These are phyloP conservation scores for Nycticryphes semicollaris DNA, from an alignment of 2,113 vertebrate species.

Conservation along the genomic window DNA sequence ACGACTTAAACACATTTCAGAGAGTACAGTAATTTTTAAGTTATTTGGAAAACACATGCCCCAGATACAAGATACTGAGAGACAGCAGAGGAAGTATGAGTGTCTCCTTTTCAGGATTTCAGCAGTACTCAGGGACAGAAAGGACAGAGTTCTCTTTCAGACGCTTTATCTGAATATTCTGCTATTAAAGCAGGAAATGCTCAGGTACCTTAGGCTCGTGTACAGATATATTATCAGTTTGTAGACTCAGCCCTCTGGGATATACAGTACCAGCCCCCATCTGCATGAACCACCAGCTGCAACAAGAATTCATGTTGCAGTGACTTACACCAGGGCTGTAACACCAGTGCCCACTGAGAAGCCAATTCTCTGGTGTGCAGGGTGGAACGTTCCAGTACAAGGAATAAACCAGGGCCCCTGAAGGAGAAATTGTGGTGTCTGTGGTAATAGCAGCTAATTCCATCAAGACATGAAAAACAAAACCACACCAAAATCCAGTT, in stretches of 20 bases:
- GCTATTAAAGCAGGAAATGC: neutral
- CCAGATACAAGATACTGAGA: neutral
- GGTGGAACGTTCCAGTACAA: neutral
- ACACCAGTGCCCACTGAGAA: neutral
- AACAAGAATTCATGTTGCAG: neutral
- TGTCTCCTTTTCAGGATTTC: neutral
- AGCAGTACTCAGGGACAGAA: neutral
- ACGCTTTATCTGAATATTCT: neutral
- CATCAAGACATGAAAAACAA: neutral
- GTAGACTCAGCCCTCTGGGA: neutral
- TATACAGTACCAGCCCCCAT: neutral
- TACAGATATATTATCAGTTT: neutral
- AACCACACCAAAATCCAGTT: neutral
- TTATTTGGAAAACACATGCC: neutral
- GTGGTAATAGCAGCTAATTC: neutral
- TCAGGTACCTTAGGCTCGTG: neutral
- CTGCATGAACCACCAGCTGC: neutral
- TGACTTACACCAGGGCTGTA: neutral
- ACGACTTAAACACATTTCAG: neutral
- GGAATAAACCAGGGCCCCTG: neutral
- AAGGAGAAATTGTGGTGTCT: neutral
- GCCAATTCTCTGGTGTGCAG: accelerated
- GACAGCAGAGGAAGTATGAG: neutral
- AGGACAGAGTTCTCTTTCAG: neutral
- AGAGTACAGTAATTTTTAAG: neutral